A percentile compares a stretch with the other conserved stretches of the same genome.
phyloP scores from a whole-genome alignment of 1,140 invertebrate species.

The Druon quercuslanigerum region DNA sequence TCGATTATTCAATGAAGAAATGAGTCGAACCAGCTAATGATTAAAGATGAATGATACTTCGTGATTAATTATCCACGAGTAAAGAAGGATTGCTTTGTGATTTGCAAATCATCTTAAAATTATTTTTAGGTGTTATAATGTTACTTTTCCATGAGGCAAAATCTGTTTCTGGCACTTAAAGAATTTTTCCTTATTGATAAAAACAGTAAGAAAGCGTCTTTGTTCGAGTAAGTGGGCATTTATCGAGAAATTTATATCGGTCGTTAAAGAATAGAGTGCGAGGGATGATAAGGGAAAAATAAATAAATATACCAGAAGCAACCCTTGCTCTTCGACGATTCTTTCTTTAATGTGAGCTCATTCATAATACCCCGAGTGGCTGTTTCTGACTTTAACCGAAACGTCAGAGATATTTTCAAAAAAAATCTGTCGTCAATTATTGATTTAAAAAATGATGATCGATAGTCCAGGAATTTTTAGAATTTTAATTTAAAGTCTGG shows the following conservation, averaged over 20 bases:
- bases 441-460: too few species aligned
- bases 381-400: constrained; percentile 35
- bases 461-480: too few species aligned
- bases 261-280: constrained; percentile 41
- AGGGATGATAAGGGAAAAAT: constrained; percentile 39
- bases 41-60: background rate
- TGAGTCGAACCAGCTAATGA: background rate
- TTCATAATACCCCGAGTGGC: constrained; percentile 39
- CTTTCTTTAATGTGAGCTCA: constrained; percentile 38
- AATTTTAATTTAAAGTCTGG: too few species aligned
- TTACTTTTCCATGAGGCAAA: background rate
- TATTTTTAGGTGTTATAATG: background rate
- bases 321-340: constrained; percentile 35
- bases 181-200: background rate
- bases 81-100: background rate
- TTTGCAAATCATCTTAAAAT: background rate
- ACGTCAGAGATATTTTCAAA: background rate
- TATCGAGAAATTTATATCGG: constrained; percentile 45
- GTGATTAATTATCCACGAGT: constrained; percentile 17
- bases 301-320: constrained; percentile 45
- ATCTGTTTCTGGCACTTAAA: background rate
- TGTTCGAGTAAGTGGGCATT: constrained; percentile 30
- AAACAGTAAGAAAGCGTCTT: background rate
- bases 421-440: background rate
- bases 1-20: constrained; percentile 18